Percentiles rank a stretch among this genome's conserved stretches.
These are phyloP conservation scores for Platygyra sinensis DNA, from an alignment of 64 coral and sea anemone species.

Conservation along the genomic window DNA sequence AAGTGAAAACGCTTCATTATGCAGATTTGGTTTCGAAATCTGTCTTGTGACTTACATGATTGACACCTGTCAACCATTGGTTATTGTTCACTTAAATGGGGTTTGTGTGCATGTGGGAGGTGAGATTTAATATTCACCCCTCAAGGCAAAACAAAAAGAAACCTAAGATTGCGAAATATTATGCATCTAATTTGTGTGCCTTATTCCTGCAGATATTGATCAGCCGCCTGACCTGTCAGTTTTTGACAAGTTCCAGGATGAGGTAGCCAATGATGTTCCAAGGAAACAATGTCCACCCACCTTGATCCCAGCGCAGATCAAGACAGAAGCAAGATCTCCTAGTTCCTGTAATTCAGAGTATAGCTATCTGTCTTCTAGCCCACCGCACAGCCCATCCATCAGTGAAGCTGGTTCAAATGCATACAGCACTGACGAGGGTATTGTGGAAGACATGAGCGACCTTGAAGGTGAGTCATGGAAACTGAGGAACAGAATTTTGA, in stretches of 20 bases:
- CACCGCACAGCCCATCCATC: conserved; percentile 19
- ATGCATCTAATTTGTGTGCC: too few species aligned
- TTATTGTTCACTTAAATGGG: not conserved
- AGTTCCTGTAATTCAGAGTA: not conserved
- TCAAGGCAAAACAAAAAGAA: too few species aligned
- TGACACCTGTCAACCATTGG: not conserved
- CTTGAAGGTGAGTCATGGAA: conserved; percentile 5
- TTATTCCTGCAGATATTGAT: conserved; percentile 27
- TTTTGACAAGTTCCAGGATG: conserved; percentile 30
- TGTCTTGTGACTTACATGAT: not conserved
- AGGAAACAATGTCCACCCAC: not conserved
- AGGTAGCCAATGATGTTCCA: not conserved
- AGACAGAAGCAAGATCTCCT: conserved; percentile 10
- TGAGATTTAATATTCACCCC: too few species aligned
- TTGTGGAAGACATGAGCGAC: conserved; percentile 9
- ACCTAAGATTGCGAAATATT: too few species aligned
- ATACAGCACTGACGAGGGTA: conserved; percentile 30
- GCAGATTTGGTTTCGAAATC: conserved; percentile 10
- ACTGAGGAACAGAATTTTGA: not conserved
- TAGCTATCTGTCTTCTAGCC: not conserved
- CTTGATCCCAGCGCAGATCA: not conserved
- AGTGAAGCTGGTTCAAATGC: conserved; percentile 5
- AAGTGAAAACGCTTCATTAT: not conserved
- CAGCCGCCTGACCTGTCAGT: conserved; percentile 31
- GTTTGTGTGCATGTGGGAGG: too few species aligned